phyloP scores from a whole-genome alignment of 2,797 vertebrate genomes.

The Fratercula arctica region DNA sequence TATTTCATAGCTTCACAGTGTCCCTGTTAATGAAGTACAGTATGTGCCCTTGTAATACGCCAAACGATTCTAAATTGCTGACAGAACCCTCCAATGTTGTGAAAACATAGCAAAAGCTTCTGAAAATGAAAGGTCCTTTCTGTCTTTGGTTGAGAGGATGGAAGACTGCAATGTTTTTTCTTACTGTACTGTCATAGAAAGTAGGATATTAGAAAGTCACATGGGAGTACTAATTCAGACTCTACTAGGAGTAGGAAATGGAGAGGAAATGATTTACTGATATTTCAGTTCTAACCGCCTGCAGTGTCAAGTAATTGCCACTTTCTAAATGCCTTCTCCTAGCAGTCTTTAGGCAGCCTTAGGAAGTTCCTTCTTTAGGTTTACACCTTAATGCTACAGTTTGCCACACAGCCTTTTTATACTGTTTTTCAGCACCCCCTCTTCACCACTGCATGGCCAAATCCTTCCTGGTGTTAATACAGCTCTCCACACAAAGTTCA shows the following conservation, averaged over 20 bases:
- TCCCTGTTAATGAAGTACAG: conserved; percentile 58
- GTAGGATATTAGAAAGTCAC: not conserved
- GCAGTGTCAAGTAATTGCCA: not conserved
- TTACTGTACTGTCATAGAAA: conserved; percentile 28
- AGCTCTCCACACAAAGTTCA: not conserved
- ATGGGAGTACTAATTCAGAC: not conserved
- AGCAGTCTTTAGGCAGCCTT: not conserved
- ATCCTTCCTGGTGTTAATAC: not conserved
- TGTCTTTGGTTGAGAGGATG: not conserved
- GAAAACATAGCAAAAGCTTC: conserved; percentile 20
- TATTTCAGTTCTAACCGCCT: not conserved
- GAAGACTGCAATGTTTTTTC: not conserved
- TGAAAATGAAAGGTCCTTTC: not conserved
- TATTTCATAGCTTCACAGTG: conserved; percentile 62
- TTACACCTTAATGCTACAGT: not conserved
- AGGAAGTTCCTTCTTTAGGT: not conserved
- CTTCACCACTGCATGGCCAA: not conserved
- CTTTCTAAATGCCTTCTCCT: not conserved
- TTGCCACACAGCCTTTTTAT: not conserved
- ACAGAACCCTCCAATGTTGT: not conserved
- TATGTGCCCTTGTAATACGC: conserved; percentile 39
- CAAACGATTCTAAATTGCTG: conserved; percentile 42
- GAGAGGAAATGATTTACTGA: not conserved
- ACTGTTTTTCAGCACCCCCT: not conserved
- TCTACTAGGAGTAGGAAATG: not conserved